Percentiles rank a stretch among this genome's conserved stretches.
Conservation (phyloP, 2,113 vertebrate species). For the Nipponia nippon region DNA sequence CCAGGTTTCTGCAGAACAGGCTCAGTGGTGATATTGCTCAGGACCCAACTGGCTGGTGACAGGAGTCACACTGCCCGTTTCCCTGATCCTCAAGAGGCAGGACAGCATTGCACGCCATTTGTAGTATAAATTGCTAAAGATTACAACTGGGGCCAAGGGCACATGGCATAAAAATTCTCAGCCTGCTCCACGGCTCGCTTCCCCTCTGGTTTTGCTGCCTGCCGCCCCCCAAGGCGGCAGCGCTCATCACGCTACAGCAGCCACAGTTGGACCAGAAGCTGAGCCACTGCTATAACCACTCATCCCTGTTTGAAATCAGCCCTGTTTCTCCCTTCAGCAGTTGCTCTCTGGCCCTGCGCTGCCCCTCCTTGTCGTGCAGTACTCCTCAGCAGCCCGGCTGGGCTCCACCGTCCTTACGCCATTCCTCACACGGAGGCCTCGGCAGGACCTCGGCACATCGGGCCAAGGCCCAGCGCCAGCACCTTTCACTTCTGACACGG, state of each 20-base stretch:
- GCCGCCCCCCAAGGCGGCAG: not conserved
- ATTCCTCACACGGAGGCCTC: not conserved
- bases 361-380: not conserved
- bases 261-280: not conserved
- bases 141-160: not conserved
- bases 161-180: not conserved
- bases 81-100: not conserved
- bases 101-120: not conserved
- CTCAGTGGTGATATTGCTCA: not conserved
- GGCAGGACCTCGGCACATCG: not conserved
- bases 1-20: not conserved
- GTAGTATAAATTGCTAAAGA: not conserved
- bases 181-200: not conserved
- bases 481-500: not conserved
- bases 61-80: not conserved
- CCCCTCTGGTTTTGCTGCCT: not conserved
- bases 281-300: not conserved
- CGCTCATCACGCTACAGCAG: not conserved
- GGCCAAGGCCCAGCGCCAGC: not conserved
- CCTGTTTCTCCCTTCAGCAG: not conserved
- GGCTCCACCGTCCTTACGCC: not conserved
- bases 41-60: not conserved
- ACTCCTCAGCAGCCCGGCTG: not conserved
- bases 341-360: not conserved
- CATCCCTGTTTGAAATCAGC: not conserved